Conservation (phyloP, 2,113 vertebrate genomes). For the Entomyzon cyanotis region DNA sequence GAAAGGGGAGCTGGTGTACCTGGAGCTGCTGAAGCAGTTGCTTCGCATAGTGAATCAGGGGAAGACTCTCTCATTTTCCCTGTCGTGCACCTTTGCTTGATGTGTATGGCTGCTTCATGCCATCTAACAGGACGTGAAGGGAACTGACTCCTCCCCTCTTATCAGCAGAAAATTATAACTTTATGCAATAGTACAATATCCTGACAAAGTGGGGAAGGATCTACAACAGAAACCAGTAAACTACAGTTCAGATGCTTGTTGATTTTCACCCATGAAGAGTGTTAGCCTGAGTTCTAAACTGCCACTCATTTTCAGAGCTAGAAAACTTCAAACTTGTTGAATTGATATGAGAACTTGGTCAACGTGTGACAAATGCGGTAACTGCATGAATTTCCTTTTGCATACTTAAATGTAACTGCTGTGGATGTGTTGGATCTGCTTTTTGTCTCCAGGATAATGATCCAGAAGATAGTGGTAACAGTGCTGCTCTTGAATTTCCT, state of each 20-base stretch:
- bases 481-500: conserved; percentile 72
- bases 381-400: not conserved
- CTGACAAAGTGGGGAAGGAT: not conserved
- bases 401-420: not conserved
- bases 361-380: not conserved
- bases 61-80: not conserved
- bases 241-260: not conserved
- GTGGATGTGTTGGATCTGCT: conserved; percentile 9
- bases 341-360: not conserved
- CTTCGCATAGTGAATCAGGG: not conserved
- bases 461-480: conserved; percentile 63
- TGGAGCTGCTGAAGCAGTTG: not conserved
- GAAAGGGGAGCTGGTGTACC: conserved; percentile 20
- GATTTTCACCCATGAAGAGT: not conserved
- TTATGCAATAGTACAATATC: not conserved
- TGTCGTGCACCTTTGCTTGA: not conserved
- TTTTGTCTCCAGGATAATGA: conserved; percentile 66
- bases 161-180: not conserved
- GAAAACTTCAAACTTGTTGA: not conserved
- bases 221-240: not conserved
- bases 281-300: not conserved
- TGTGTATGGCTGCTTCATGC: not conserved
- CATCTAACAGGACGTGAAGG: not conserved
- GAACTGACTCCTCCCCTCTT: not conserved
- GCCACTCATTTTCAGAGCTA: not conserved